Evolutionary conservation across 37 sponge, comb jelly and placozoan species (phyloP), one percentile per base, ranked within the genome.

Genomic region (Axinella damicornis): DNA sequence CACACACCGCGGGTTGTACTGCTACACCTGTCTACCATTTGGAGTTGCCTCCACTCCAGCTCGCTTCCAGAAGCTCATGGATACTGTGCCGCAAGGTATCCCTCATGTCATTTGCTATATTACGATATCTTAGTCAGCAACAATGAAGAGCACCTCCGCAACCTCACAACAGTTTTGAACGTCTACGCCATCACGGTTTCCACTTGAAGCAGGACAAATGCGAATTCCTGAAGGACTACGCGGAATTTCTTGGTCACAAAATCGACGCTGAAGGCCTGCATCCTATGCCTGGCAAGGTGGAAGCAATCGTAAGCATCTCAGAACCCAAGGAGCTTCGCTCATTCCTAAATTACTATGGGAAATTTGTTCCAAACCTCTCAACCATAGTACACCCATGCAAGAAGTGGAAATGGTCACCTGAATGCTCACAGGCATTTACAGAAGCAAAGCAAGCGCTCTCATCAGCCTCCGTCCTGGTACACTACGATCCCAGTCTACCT

Each of bases 1-100:
- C 66, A 90, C 85, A 0, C 90, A 90, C 66, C 53, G 57, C 30
- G 90, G 90, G 25, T 40, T 83, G 17, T 83, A 84, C 21, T 12
- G 32, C 54, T 80, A 75, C 53, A 78, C 37, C 16, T 12, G 69
- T 20, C 34, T 86, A 27, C 75, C 76, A 11, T 84, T 84, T 74
- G 84, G 84, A 11, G 67, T 84, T 11, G 74, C 84, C 12, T 73
- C 71, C 17, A 55, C 84, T 9, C 80, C 80, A 41, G 54, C 80
- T 0, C 21, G 39, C 38, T 80, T 82, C 52, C 73, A 72, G 38
- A 20, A 19, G 38, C 2, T 34, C 18, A 71, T 81, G 83, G 83
- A n/a, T 55, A 56, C 72, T 22, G 35, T 82, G 18, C 40, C 71
- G 19, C 59, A 72, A 32, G 83, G 83, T 1, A 24, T 82, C 13